A percentile compares a stretch with the other conserved stretches of the same genome.
Conservation (phyloP, 2,113 vertebrate genomes). For the Perognathus longimembris region DNA sequence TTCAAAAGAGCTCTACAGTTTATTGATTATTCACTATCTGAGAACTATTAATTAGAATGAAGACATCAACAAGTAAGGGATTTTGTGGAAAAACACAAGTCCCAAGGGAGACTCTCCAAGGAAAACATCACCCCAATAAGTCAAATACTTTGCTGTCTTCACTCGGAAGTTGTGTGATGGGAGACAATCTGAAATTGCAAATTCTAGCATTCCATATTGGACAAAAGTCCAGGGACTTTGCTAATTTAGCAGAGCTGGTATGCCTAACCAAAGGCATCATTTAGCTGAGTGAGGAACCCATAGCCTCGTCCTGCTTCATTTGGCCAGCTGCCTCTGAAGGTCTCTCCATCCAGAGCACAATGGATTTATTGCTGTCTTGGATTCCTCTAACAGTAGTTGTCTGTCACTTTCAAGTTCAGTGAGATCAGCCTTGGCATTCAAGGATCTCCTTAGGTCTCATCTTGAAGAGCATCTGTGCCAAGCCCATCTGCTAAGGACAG, state of each 20-base stretch:
- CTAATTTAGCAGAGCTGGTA: conserved; percentile 58
- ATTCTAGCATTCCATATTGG: conserved; percentile 52
- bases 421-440: conserved; percentile 80
- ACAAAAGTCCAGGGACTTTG: conserved; percentile 59
- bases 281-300: conserved; percentile 57
- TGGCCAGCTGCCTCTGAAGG: conserved; percentile 66
- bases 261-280: conserved; percentile 54
- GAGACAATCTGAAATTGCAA: conserved; percentile 54
- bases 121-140: conserved; percentile 26
- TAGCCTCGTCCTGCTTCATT: conserved; percentile 58
- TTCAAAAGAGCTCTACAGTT: conserved; percentile 2
- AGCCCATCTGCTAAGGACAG: conserved; percentile 71
- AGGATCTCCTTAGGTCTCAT: conserved; percentile 66
- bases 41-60: background rate
- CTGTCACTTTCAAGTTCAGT: conserved; percentile 68
- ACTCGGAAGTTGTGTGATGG: conserved; percentile 2
- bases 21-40: background rate
- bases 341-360: conserved; percentile 46
- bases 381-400: conserved; percentile 61
- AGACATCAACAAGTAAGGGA: background rate
- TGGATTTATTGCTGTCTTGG: conserved; percentile 65
- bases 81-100: conserved; percentile 41
- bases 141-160: conserved; percentile 30
- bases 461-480: conserved; percentile 72
- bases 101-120: conserved; percentile 24